These are phyloP conservation scores for Cherax quadricarinatus DNA, from an alignment of 1,140 invertebrate genomes.

Conservation along the genomic window DNA sequence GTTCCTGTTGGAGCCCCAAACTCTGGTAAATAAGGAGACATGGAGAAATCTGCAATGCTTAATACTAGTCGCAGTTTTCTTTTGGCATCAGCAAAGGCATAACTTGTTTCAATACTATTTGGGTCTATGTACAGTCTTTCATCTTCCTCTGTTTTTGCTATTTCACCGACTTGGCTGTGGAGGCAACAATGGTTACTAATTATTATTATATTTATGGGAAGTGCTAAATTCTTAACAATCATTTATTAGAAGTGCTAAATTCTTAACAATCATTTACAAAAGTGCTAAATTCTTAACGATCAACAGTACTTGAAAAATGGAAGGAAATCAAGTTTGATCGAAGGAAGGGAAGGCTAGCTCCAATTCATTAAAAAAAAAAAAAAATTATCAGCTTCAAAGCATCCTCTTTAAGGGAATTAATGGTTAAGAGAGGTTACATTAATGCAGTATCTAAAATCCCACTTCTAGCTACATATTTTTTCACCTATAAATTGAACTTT, in stretches of 20 bases:
- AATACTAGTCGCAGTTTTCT: slow-evolving; percentile 94
- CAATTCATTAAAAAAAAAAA: too few relatives aligned
- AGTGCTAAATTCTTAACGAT: too few relatives aligned
- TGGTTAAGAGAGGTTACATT: too few relatives aligned
- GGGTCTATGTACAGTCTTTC: slow-evolving; percentile 82
- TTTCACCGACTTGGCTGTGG: slow-evolving; percentile 61
- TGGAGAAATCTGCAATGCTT: slow-evolving; percentile 85
- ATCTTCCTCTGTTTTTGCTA: slow-evolving; percentile 76
- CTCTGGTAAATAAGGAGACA: slow-evolving; percentile 71
- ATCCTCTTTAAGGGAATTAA: too few relatives aligned
- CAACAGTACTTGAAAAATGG: too few relatives aligned
- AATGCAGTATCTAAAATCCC: too few relatives aligned
- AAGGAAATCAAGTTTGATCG: too few relatives aligned
- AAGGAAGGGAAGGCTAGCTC: too few relatives aligned
- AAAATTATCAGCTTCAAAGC: too few relatives aligned
- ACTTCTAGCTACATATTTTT: too few relatives aligned
- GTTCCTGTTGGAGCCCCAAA: slow-evolving; percentile 49
- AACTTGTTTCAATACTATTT: slow-evolving; percentile 81
- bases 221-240: neutral
- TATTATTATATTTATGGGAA: neutral
- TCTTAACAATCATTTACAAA: too few relatives aligned
- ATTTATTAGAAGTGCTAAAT: neutral
- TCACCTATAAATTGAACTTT: too few relatives aligned
- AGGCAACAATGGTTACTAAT: neutral
- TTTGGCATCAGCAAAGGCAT: slow-evolving; percentile 91